Evolutionary conservation across 2,797 vertebrate genomes (phyloP), one percentile per base, ranked within the genome.

Genomic region (Macrochelys suwanniensis): DNA sequence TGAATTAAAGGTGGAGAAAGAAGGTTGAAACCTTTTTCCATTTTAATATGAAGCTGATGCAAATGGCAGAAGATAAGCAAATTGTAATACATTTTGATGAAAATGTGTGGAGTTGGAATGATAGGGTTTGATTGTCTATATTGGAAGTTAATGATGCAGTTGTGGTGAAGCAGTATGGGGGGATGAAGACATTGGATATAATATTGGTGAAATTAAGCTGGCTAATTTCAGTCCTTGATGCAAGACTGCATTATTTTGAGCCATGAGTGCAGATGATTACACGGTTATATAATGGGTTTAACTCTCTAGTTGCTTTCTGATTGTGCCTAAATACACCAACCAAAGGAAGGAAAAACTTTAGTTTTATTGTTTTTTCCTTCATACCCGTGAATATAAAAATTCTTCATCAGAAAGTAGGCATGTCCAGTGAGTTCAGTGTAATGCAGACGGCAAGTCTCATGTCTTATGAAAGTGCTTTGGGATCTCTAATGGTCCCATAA

Each of bases 131-230:
- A 78, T 89, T 93, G 95, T 95, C 89, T 95, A 21, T 59, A 50
- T 87, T 76, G 51, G 92, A 56, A 95, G 94, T 97, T 98, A 97
- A 97, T 97, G 96, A 96, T 0, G 89, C 94, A 76, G 94, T 88
- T 90, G 85, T 31, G 45, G 51, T 2, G 89, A 84, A 86, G 91
- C 94, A 80, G 87, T 88, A 82, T 5, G 50, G 95, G 91, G 57
- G 93, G 87, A 93, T 92, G 94, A 88, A 93, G 91, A 89, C 76
- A 78, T 83, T 79, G 87, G 83, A 89, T 93, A 82, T 42, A 84
- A 94, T 83, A 42, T 80, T 80, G 77, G 86, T 10, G 88, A 89
- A 97, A 97, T 97, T 93, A 96, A 95, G 93, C 91, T 80, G 94
- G 86, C 96, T 97, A 89, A 95, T 97, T 97, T 95, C 83, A 57